Conservation (phyloP, 2,113 vertebrate genomes). For the Synodontis membranacea region DNA sequence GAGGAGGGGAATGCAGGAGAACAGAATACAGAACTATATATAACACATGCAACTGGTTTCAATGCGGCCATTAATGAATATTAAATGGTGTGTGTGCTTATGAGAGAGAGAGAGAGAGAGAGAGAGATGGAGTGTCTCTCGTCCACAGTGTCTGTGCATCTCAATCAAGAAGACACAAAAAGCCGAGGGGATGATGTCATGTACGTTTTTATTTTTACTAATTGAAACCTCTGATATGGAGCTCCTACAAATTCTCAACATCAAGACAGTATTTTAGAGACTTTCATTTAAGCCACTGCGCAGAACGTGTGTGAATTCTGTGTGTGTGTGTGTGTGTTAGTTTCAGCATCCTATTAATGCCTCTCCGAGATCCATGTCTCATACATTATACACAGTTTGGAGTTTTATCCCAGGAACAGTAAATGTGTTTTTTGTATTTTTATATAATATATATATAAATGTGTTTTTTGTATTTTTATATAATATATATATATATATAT, state of each 20-base stretch:
- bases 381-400: not conserved
- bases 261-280: not conserved
- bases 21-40: not conserved
- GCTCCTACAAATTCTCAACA: not conserved
- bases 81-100: not conserved
- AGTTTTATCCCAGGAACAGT: not conserved
- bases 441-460: no score
- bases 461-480: no score
- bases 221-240: not conserved
- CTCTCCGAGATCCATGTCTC: not conserved
- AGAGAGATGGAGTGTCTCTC: not conserved
- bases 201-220: not conserved
- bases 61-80: not conserved
- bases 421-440: not conserved
- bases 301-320: no score
- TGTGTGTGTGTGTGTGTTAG: not conserved
- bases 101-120: not conserved
- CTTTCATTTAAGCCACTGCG: not conserved
- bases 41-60: conserved; percentile 2
- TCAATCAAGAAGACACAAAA: not conserved
- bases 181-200: not conserved
- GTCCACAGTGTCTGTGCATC: not conserved
- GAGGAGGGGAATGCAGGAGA: not conserved
- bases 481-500: no score
- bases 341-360: no score